phyloP scores from a whole-genome alignment of 2,888 invertebrate species.

The Catonia carolina region DNA sequence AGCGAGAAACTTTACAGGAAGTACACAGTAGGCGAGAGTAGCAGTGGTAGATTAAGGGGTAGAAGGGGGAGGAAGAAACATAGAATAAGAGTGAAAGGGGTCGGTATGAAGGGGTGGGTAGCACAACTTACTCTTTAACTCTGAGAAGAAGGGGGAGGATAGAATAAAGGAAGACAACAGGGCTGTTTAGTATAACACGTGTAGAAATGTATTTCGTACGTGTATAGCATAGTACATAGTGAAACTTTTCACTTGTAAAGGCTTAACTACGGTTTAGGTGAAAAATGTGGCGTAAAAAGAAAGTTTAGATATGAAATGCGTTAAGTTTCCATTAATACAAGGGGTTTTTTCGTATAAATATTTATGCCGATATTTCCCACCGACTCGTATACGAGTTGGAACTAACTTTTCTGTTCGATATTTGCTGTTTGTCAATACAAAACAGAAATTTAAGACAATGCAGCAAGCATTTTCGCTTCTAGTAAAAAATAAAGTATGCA shows the following conservation, averaged over 20 bases:
- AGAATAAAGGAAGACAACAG: no score
- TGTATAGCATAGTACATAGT: neutral
- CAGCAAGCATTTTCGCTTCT: no score
- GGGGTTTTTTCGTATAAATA: conserved; percentile 1
- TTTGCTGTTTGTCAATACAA: no score
- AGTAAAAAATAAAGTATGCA: no score
- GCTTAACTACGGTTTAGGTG: neutral
- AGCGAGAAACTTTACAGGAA: no score
- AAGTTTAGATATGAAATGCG: conserved; percentile 7
- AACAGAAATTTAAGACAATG: no score
- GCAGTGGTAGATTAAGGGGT: neutral
- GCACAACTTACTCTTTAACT: no score
- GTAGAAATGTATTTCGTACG: conserved; percentile 11
- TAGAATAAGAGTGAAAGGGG: neutral
- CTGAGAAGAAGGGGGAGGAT: no score
- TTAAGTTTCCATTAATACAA: conserved; percentile 10
- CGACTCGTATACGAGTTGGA: neutral
- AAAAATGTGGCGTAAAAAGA: conserved; percentile 14
- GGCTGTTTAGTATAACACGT: conserved; percentile 1
- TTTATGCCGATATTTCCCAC: conserved; percentile 2
- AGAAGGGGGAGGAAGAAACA: neutral
- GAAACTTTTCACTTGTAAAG: conserved; percentile 7
- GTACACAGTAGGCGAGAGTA: neutral
- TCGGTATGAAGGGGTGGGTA: neutral
- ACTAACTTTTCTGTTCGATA: no score